phyloP scores from a whole-genome alignment of 2,797 vertebrate genomes.

The Urophycis tenuis region DNA sequence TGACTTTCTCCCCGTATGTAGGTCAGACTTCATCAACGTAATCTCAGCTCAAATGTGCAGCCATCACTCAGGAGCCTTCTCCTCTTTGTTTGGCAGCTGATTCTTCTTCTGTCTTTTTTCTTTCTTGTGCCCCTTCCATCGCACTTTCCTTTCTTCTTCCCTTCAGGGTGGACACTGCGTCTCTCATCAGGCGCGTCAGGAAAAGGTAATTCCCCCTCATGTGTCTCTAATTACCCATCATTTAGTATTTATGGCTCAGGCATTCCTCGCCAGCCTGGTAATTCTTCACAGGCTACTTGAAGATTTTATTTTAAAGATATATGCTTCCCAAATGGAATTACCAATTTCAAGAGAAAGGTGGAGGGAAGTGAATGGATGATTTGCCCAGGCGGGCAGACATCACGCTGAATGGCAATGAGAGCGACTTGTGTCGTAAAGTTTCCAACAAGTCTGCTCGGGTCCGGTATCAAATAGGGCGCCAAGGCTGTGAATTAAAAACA shows the following conservation, averaged over 20 bases:
- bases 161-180: conserved; percentile 43
- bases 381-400: conserved; percentile 26
- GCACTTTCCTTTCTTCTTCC: conserved; percentile 19
- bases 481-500: neutral
- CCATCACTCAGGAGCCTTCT: conserved; percentile 52
- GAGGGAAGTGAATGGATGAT: conserved; percentile 22
- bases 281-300: conserved; percentile 35
- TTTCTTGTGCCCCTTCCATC: conserved; percentile 23
- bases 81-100: conserved; percentile 13
- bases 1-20: conserved; percentile 53
- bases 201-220: conserved; percentile 62
- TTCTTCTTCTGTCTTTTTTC: conserved; percentile 6
- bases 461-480: neutral
- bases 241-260: conserved; percentile 66
- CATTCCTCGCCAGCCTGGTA: conserved; percentile 55
- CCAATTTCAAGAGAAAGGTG: conserved; percentile 14
- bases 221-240: conserved; percentile 68
- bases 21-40: conserved; percentile 67
- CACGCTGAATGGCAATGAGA: conserved; percentile 46
- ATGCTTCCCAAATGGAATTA: conserved; percentile 39
- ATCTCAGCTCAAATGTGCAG: conserved; percentile 53
- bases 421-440: conserved; percentile 29
- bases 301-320: conserved; percentile 36
- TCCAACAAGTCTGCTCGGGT: conserved; percentile 35
- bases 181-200: conserved; percentile 52